Base-by-base conservation (phyloP, 2,888 invertebrate genomes). In the Eupithecia inturbata region DNA sequence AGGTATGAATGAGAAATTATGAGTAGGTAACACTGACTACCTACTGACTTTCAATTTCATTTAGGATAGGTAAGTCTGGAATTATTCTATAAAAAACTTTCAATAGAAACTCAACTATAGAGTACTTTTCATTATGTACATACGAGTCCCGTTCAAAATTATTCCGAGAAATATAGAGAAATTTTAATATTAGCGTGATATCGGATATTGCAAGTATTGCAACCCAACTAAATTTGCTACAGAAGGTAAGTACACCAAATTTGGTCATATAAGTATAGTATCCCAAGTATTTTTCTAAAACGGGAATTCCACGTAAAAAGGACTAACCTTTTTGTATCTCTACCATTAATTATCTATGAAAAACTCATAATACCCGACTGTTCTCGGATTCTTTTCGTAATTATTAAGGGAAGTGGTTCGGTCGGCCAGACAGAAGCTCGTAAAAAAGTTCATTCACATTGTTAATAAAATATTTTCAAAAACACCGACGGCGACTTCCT, bases 401-500 rank as follows among this genome's bases (percentile, higher is more conserved):
- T 66, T 66, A 41, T 39, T 3, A 22, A 22, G 12, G 66, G 66
- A 66, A 41, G 36, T 39, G 39, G 19, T 31, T 16, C 19, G 19
- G 26, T 16, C 68, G 1, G 26, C 64, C 73, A 67, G 69, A 68
- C 66, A 41, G 71, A 69, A 66, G n/a, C 28, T 67, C 60, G n/a
- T 69, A 45, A 72, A 73, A 77, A 70, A 70, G 76, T 72, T 79
- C 74, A 75, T 73, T 77, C 73, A 74, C 77, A 60, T 74, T 68
- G 6, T 49, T 62, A 69, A 72, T 70, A 69, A 69, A 73, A 64
- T 12, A 64, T 70, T 71, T 75, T 74, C 62, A 77, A 77, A 75
- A 74, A 73, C 41, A 60, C 79, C 78, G 78, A 73, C 79, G 14
- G 60, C 72, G 68, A 84, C 84, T 85, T 85, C 86, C 85, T 83